Evolutionary conservation across 1,140 invertebrate species (phyloP), one percentile per base, ranked within the genome.

Genomic region (Bombus sylvicola): DNA sequence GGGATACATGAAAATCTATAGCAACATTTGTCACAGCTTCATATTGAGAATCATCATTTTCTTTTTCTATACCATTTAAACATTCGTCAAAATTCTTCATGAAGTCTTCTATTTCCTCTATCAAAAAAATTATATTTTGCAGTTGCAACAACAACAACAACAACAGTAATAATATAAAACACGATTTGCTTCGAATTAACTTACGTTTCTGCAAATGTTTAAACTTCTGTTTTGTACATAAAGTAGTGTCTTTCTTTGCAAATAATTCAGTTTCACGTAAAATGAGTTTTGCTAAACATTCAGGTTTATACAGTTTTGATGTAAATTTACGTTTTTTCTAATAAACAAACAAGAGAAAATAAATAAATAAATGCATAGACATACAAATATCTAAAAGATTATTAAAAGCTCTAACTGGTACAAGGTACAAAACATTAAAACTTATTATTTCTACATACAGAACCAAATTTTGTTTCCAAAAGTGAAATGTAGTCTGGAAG

Each of bases 81-180:
- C 71, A 87, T 8, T 90, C 37, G 25, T 93, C 88, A 53, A 90
- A 91, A 12, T 81, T 87, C 74, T 92, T 92, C 66, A 92, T 90
- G 37, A 94, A 92, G 47, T 90, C 92, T 57, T 91, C 89, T 18
- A 91, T 31, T 74, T 94, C 89, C 74, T 92, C 93, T 94, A 73
- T 41, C 86, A 91, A 79, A 75, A 34, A 39, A 41, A 47, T 34
- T 69, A 8, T 74, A 57, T 59, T 57, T 66, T 15, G 2, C 53
- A 76, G 28, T 39, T 62, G 59, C 18, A 15, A 47, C 13, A 43
- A 43, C 43, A 47, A 47, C 43, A 47, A 47, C 47, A 47, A 47
- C 1, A 53, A 22, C 0, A 53, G 3, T 47, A 47, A 47, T 15
- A 18, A 22, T 53, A 22, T 53, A 3, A 59, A 43, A 37, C 22